These are phyloP conservation scores for Planococcus citri DNA, from an alignment of 1,140 invertebrate genomes.

Conservation along the genomic window DNA sequence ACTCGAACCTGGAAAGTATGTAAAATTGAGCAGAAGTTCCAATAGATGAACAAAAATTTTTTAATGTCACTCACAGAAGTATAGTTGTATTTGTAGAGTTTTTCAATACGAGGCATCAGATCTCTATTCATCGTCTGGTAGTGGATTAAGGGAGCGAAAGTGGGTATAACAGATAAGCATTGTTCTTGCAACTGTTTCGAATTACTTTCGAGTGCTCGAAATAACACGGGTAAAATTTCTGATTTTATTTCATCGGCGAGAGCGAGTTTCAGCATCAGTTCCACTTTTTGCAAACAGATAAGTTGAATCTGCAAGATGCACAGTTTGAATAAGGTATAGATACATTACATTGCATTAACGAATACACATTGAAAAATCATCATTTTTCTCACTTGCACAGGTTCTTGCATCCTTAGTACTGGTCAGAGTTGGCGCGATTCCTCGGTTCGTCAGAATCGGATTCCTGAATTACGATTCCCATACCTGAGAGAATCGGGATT, in stretches of 20 bases:
- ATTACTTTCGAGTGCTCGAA: conserved; percentile 80
- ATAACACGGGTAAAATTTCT: conserved; percentile 85
- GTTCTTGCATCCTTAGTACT: conserved; percentile 83
- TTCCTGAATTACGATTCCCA: too few species aligned
- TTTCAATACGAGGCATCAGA: conserved; percentile 82
- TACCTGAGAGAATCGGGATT: too few species aligned
- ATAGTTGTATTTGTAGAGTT: conserved; percentile 71
- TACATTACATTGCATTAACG: background rate
- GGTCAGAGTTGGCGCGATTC: too few species aligned
- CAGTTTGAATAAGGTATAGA: background rate
- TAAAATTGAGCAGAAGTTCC: background rate
- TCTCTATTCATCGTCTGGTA: conserved; percentile 90
- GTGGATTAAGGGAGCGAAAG: conserved; percentile 79
- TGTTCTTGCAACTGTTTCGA: conserved; percentile 83
- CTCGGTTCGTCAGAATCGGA: too few species aligned
- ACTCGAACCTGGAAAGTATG: conserved; percentile 56
- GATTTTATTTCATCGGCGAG: conserved; percentile 75
- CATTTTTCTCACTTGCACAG: conserved; percentile 61
- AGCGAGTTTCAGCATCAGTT: conserved; percentile 77
- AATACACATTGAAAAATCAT: background rate
- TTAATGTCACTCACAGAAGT: conserved; percentile 47
- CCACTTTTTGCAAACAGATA: conserved; percentile 92
- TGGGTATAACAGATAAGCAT: conserved; percentile 80
- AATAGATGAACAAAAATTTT: too few species aligned
- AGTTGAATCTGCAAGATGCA: conserved; percentile 54